These are phyloP conservation scores for Urocolius indicus DNA, from an alignment of 2,113 vertebrate genomes.

Conservation along the genomic window DNA sequence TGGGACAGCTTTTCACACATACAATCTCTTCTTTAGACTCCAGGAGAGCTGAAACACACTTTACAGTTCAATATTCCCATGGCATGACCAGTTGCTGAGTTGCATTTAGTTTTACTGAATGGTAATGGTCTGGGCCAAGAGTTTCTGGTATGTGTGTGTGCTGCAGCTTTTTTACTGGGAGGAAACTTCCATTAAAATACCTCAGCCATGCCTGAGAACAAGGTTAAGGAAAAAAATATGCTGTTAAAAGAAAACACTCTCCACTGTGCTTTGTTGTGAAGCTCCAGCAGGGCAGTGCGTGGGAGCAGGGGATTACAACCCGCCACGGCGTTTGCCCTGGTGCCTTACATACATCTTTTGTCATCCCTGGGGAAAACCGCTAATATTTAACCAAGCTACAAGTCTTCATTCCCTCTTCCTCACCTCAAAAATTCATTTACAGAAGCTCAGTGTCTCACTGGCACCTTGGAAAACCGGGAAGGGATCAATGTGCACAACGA, in stretches of 20 bases:
- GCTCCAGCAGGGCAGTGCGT: neutral
- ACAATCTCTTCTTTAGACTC: neutral
- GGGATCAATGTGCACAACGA: neutral
- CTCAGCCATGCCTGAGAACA: neutral
- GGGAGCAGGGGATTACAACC: neutral
- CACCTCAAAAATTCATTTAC: neutral
- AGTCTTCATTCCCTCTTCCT: neutral
- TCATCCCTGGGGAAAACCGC: neutral
- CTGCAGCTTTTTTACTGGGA: neutral
- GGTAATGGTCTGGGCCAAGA: neutral
- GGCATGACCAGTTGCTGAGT: neutral
- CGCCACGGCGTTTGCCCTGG: neutral
- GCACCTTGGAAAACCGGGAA: neutral
- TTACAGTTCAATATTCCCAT: neutral
- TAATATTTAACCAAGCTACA: neutral
- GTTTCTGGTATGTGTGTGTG: neutral
- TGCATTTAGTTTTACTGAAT: neutral
- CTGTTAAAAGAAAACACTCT: neutral
- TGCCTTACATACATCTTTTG: neutral
- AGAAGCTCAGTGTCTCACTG: neutral
- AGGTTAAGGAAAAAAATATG: neutral
- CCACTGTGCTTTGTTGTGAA: neutral
- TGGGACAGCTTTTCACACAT: neutral
- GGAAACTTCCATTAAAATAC: slow-evolving; percentile 53
- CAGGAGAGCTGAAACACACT: neutral